These are phyloP conservation scores for Flexamia atlantica DNA, from an alignment of 2,888 invertebrate genomes.

Conservation along the genomic window DNA sequence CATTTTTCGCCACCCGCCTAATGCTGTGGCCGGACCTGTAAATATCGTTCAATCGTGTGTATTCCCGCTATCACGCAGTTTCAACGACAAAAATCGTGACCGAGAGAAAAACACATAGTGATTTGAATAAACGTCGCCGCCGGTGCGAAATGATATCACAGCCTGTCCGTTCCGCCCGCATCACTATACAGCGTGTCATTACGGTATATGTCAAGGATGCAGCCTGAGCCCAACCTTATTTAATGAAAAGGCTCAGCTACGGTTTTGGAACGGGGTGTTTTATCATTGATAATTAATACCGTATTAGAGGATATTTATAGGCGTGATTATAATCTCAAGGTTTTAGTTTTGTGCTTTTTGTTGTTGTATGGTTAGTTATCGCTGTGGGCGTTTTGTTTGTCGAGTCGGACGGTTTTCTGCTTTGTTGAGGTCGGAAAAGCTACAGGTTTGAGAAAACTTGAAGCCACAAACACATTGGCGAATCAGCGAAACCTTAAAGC, in stretches of 20 bases:
- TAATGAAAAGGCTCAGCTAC: slow-evolving; percentile 1
- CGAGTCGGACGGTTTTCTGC: too few relatives aligned
- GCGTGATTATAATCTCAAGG: neutral
- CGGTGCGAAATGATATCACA: slow-evolving; percentile 2
- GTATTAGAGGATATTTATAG: neutral
- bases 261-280: neutral
- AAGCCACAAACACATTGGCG: too few relatives aligned
- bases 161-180: too few relatives aligned
- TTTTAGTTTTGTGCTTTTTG: neutral
- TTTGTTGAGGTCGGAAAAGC: too few relatives aligned
- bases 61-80: too few relatives aligned
- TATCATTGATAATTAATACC: slow-evolving; percentile 4
- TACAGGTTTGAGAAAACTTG: too few relatives aligned
- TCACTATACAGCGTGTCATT: slow-evolving; percentile 5
- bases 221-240: slow-evolving; percentile 12
- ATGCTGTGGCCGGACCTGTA: too few relatives aligned
- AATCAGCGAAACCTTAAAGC: too few relatives aligned
- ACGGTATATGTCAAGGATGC: slow-evolving; percentile 38
- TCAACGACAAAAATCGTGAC: neutral
- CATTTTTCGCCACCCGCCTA: too few relatives aligned
- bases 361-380: too few relatives aligned
- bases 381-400: too few relatives aligned
- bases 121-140: slow-evolving; percentile 16
- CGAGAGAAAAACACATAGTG: neutral
- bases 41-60: too few relatives aligned